Percentiles rank a stretch among this genome's conserved stretches.
Evolutionary conservation across 2,113 vertebrate genomes (phyloP).

Genomic region (Cricetomys ansorgei): DNA sequence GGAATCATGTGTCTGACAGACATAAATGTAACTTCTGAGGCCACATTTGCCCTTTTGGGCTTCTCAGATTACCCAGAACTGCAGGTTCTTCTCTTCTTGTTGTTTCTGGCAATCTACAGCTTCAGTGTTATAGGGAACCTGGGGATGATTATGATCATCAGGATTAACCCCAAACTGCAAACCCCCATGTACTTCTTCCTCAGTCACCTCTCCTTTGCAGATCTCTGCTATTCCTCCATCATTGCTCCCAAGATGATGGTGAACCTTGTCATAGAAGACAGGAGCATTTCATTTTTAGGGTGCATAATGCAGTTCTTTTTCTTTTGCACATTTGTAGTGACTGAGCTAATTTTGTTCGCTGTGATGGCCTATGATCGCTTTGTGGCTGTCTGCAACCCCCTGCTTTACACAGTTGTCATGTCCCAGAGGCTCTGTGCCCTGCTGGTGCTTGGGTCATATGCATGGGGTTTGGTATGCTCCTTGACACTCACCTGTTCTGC

Average conservation of each 20-base stretch:
- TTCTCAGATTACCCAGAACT: constrained; percentile 67
- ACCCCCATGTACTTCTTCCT: constrained; percentile 72
- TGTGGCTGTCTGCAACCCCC: constrained; percentile 48
- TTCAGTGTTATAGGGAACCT: constrained; percentile 55
- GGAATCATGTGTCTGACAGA: neutral
- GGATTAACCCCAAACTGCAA: constrained; percentile 60
- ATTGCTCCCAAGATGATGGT: constrained; percentile 60
- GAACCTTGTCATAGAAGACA: constrained; percentile 38
- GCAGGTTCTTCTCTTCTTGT: constrained; percentile 19
- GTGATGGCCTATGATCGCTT: constrained; percentile 24
- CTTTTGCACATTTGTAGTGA: constrained; percentile 39
- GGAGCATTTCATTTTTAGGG: constrained; percentile 66
- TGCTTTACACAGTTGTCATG: constrained; percentile 47
- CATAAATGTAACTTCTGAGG: neutral
- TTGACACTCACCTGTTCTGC: constrained; percentile 38
- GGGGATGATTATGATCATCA: constrained; percentile 60
- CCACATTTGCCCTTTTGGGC: constrained; percentile 42
- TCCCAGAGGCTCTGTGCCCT: constrained; percentile 22
- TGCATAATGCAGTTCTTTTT: constrained; percentile 61
- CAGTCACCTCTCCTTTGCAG: constrained; percentile 64
- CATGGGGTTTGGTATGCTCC: neutral
- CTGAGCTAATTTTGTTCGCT: constrained; percentile 21
- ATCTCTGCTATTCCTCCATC: constrained; percentile 69
- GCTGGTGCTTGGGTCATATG: neutral
- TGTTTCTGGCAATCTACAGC: constrained; percentile 53